Evolutionary conservation across 2,113 vertebrate genomes (phyloP).

Genomic region (Sander vitreus): DNA sequence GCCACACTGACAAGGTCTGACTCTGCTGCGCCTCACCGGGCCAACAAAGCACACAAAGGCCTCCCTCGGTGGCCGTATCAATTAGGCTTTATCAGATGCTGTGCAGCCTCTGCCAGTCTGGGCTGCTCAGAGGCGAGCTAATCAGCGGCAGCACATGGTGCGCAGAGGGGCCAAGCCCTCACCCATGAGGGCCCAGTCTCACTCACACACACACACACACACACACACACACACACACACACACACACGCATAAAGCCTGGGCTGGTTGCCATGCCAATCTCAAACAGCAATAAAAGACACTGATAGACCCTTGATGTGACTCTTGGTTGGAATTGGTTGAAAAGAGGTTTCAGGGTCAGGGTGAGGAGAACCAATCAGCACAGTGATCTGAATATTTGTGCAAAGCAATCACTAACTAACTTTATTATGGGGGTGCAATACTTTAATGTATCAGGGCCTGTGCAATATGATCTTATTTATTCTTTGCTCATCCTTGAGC

Average conservation of each 20-base stretch:
- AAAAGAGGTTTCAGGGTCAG: slow-evolving; percentile 14
- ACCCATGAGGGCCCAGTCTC: slow-evolving; percentile 69
- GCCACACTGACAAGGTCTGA: slow-evolving; percentile 78
- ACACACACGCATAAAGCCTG: slow-evolving; percentile 54
- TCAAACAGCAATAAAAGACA: slow-evolving; percentile 81
- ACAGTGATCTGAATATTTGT: background rate
- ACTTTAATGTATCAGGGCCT: too few species aligned
- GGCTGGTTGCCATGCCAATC: slow-evolving; percentile 83
- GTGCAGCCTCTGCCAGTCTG: slow-evolving; percentile 72
- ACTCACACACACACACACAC: slow-evolving; percentile 32
- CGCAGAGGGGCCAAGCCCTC: slow-evolving; percentile 68
- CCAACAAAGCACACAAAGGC: slow-evolving; percentile 77
- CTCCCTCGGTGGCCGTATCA: slow-evolving; percentile 73
- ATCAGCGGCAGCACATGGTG: slow-evolving; percentile 86
- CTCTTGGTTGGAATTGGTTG: slow-evolving; percentile 77
- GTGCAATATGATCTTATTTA: too few species aligned
- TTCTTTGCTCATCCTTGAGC: too few species aligned
- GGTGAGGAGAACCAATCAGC: background rate
- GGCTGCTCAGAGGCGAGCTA: slow-evolving; percentile 76
- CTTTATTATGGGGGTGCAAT: too few species aligned
- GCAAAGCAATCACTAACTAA: background rate
- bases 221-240: slow-evolving; percentile 34
- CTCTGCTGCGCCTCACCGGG: slow-evolving; percentile 63
- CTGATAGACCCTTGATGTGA: slow-evolving; percentile 76
- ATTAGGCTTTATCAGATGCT: slow-evolving; percentile 84